A percentile compares a stretch with the other conserved stretches of the same genome.
phyloP scores from a whole-genome alignment of 1,140 invertebrate genomes.

The Drosophila nikananu region DNA sequence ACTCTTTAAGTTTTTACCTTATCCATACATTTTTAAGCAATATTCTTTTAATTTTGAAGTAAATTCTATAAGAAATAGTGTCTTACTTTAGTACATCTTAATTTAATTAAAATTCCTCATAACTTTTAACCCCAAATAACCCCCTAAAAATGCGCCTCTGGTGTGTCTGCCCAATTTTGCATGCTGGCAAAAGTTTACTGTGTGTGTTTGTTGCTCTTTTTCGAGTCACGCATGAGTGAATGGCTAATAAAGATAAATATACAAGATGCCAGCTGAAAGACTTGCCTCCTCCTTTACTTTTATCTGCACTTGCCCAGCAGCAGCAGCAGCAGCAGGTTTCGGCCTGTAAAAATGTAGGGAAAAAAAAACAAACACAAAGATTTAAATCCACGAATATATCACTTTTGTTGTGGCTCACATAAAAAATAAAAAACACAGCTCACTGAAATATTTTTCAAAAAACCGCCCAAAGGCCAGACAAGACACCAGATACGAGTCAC shows the following conservation, averaged over 20 bases:
- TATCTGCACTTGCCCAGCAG: constrained; percentile 43
- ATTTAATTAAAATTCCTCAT: neutral
- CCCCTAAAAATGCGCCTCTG: neutral
- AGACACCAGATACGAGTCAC: constrained; percentile 23
- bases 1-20: neutral
- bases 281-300: constrained; percentile 12
- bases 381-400: constrained; percentile 52
- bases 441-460: constrained; percentile 29
- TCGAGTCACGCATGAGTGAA: constrained; percentile 74
- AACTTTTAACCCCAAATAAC: neutral
- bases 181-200: constrained; percentile 67
- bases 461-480: constrained; percentile 45
- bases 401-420: constrained; percentile 35
- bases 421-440: constrained; percentile 29
- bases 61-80: neutral
- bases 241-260: constrained; percentile 81
- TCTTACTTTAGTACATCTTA: no score
- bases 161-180: constrained; percentile 45
- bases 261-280: constrained; percentile 30
- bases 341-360: constrained; percentile 5
- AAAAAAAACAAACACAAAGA: constrained; percentile 16
- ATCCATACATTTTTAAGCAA: neutral
- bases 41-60: neutral
- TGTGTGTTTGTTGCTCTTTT: constrained; percentile 41
- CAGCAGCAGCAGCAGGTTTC: constrained; percentile 28